Evolutionary conservation across 2,888 invertebrate genomes (phyloP).

Genomic region (Hydrotaea diabolus): DNA sequence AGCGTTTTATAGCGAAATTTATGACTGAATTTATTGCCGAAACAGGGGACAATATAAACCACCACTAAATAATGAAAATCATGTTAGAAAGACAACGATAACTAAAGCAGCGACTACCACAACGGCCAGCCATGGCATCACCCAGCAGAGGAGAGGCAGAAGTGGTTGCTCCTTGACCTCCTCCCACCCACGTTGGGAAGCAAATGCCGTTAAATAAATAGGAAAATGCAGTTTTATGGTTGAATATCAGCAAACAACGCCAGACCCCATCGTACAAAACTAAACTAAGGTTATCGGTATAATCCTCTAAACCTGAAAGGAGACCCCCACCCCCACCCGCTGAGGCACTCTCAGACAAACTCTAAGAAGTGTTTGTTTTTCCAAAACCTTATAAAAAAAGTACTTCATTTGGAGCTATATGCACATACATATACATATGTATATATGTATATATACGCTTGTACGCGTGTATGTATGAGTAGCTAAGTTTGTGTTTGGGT

Average conservation of each 20-base stretch:
- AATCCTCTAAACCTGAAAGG: constrained; percentile 1
- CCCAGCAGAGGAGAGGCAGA: background rate
- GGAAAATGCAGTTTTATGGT: constrained; percentile 17
- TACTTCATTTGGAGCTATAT: background rate
- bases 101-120: constrained; percentile 13
- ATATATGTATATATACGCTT: background rate
- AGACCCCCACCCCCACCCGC: background rate
- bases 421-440: background rate
- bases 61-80: constrained; percentile 34
- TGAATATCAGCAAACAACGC: background rate
- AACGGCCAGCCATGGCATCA: background rate
- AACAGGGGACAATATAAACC: constrained; percentile 38
- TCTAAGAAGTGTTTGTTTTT: background rate
- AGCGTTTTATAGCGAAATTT: constrained; percentile 52
- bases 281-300: background rate
- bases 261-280: background rate
- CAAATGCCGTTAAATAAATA: constrained; percentile 25
- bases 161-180: background rate
- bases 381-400: constrained; percentile 10
- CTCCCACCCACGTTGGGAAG: background rate
- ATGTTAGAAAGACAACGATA: constrained; percentile 25
- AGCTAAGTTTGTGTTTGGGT: background rate
- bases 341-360: constrained; percentile 7
- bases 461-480: background rate
- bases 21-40: constrained; percentile 46